Evolutionary conservation across 2,797 vertebrate genomes (phyloP).

Genomic region (Spinibarbus caldwelli): DNA sequence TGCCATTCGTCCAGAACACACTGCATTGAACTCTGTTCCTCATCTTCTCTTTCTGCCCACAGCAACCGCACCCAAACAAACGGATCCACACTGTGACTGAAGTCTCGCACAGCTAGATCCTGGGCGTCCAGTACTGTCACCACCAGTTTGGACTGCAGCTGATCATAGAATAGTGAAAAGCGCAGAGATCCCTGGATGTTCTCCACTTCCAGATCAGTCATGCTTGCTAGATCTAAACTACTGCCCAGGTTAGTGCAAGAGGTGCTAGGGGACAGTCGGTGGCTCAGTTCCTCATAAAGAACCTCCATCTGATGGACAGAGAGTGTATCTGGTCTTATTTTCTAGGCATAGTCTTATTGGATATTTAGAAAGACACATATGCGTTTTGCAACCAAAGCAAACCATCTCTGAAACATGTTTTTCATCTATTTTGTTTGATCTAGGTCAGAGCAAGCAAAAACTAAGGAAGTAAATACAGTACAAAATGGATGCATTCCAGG

Average conservation of each 20-base stretch:
- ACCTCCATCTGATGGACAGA: conserved; percentile 62
- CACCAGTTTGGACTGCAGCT: conserved; percentile 69
- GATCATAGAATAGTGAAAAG: conserved; percentile 75
- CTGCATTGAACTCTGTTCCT: conserved; percentile 63
- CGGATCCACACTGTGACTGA: conserved; percentile 58
- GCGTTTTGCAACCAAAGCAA: neutral
- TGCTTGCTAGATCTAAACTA: conserved; percentile 38
- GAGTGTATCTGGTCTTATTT: neutral
- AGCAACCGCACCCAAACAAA: conserved; percentile 72
- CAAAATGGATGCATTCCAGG: neutral
- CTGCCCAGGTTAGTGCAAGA: conserved; percentile 46
- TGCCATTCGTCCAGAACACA: conserved; percentile 75
- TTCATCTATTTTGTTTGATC: neutral
- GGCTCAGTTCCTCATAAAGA: conserved; percentile 58
- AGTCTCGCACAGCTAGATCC: conserved; percentile 63
- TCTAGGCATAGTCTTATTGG: neutral
- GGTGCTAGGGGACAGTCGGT: conserved; percentile 61
- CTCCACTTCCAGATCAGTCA: conserved; percentile 47
- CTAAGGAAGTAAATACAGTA: neutral
- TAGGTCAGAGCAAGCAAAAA: neutral
- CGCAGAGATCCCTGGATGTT: conserved; percentile 67
- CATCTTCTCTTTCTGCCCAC: conserved; percentile 59
- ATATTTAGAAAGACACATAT: conserved; percentile 13
- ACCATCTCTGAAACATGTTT: neutral
- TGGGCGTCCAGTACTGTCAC: conserved; percentile 74